Percentiles rank a stretch among this genome's conserved stretches.
Evolutionary conservation across 2,113 vertebrate species (phyloP).

Genomic region (Peromyscus californicus): DNA sequence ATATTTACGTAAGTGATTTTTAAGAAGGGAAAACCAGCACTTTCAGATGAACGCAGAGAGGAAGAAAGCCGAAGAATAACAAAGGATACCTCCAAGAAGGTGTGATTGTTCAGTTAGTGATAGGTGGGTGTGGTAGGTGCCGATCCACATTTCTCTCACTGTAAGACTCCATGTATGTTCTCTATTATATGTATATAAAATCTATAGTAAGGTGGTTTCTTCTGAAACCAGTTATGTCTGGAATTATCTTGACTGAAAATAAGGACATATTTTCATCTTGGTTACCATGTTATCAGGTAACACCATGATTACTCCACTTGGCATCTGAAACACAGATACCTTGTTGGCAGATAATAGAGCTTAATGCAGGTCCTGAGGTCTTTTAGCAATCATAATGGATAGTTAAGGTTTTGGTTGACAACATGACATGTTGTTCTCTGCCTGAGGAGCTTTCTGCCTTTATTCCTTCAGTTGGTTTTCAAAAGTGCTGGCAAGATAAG

Average conservation of each 20-base stretch:
- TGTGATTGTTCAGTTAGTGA: background rate
- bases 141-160: conserved; percentile 12
- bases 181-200: background rate
- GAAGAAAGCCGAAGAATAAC: background rate
- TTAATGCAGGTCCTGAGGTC: conserved; percentile 66
- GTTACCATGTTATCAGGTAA: background rate
- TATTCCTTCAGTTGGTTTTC: conserved; percentile 67
- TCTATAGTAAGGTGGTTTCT: background rate
- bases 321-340: background rate
- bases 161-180: background rate
- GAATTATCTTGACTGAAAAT: background rate
- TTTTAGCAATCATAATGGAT: conserved; percentile 75
- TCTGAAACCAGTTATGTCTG: background rate
- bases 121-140: background rate
- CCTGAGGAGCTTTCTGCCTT: background rate
- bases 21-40: background rate
- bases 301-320: background rate
- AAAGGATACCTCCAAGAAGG: background rate
- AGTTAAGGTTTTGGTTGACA: conserved; percentile 71
- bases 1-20: background rate
- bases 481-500: conserved; percentile 72
- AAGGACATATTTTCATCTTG: background rate
- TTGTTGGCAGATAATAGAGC: conserved; percentile 43
- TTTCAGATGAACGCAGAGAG: background rate
- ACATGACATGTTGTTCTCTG: conserved; percentile 70